A percentile compares a stretch with the other conserved stretches of the same genome.
Evolutionary conservation across 2,113 vertebrate genomes (phyloP).

Genomic region (Globicephala melas): DNA sequence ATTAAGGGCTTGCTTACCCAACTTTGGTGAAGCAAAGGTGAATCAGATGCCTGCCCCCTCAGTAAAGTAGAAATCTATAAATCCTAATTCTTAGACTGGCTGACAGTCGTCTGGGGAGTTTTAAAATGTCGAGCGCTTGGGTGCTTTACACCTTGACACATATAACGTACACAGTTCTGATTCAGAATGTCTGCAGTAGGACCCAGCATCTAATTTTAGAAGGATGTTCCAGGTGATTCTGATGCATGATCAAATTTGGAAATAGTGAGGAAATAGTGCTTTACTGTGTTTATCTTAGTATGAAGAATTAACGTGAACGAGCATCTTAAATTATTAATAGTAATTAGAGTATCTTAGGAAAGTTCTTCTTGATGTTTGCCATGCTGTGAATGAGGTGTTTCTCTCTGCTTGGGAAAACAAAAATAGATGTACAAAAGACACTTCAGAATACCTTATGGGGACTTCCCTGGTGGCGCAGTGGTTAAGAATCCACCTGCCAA

Average conservation of each 20-base stretch:
- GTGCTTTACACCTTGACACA: neutral
- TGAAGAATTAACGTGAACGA: neutral
- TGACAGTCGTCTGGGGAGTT: neutral
- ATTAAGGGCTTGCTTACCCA: neutral
- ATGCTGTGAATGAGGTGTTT: neutral
- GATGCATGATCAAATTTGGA: neutral
- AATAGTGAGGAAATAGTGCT: neutral
- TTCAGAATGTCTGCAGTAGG: neutral
- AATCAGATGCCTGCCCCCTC: neutral
- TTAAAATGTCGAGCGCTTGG: neutral
- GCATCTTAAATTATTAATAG: neutral
- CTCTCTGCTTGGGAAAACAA: neutral
- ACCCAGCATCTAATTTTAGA: neutral
- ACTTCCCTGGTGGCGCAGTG: too few species aligned
- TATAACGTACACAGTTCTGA: neutral
- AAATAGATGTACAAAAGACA: neutral
- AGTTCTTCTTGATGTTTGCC: neutral
- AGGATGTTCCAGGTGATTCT: neutral
- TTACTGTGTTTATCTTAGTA: neutral
- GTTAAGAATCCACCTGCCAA: too few species aligned
- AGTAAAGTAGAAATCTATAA: neutral
- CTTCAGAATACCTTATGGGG: neutral
- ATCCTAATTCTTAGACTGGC: neutral
- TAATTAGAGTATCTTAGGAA: neutral
- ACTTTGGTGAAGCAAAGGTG: neutral